Conservation (phyloP, 2,797 vertebrate species). For the Cryptoblepharus egeriae region DNA sequence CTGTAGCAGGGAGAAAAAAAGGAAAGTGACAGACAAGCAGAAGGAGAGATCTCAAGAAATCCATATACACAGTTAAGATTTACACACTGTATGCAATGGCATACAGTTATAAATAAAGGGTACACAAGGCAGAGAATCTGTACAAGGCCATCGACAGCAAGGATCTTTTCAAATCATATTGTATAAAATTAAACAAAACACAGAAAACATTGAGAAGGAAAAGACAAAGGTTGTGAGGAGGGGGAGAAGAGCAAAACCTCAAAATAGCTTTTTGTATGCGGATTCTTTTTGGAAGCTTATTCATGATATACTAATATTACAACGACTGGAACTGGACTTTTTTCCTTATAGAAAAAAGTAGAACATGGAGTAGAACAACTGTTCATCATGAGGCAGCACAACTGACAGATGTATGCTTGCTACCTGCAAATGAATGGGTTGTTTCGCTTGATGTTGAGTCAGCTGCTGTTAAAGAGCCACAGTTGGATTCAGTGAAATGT, state of each 20-base stretch:
- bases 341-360: too few relatives aligned
- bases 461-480: constrained; percentile 78
- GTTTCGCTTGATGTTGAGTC: constrained; percentile 84
- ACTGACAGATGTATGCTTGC: constrained; percentile 35
- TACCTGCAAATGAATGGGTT: constrained; percentile 89
- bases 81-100: not conserved
- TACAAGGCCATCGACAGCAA: not conserved
- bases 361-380: too few relatives aligned
- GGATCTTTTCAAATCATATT: not conserved
- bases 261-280: too few relatives aligned
- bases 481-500: constrained; percentile 81
- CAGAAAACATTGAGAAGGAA: constrained; percentile 21
- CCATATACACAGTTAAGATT: not conserved
- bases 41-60: constrained; percentile 19
- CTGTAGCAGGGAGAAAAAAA: constrained; percentile 76
- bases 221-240: not conserved
- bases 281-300: too few relatives aligned
- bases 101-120: constrained; percentile 9
- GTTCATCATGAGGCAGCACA: constrained; percentile 30
- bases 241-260: not conserved
- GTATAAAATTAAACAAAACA: constrained; percentile 22
- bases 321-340: constrained; percentile 12
- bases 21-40: constrained; percentile 36
- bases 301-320: too few relatives aligned
- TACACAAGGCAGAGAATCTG: not conserved